Evolutionary conservation across 2,797 vertebrate genomes (phyloP).

Genomic region (Mustela erminea): DNA sequence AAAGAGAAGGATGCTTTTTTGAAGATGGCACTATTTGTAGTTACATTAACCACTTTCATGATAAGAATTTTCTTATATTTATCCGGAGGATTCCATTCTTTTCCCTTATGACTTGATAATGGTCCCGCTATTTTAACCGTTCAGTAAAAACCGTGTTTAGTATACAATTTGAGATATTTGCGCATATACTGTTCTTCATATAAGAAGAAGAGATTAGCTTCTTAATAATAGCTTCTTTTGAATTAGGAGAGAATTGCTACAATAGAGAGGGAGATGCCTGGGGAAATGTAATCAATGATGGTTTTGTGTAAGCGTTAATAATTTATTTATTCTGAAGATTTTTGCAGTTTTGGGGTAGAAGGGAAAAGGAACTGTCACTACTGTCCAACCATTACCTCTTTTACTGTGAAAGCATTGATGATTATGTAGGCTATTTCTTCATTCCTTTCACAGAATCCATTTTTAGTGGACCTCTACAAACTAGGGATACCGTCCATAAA

Average conservation of each 20-base stretch:
- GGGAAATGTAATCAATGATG: conserved; percentile 57
- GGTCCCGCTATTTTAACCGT: conserved; percentile 58
- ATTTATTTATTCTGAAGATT: conserved; percentile 70
- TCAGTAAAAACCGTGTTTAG: conserved; percentile 47
- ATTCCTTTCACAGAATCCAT: conserved; percentile 50
- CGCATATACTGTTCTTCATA: conserved; percentile 32
- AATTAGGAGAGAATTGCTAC: conserved; percentile 70
- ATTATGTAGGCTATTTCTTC: conserved; percentile 58
- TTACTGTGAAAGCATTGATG: conserved; percentile 39
- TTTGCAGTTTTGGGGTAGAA: conserved; percentile 45
- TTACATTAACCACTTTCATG: conserved; percentile 67
- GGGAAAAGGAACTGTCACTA: conserved; percentile 17
- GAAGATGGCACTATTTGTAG: conserved; percentile 65
- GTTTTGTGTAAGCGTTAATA: conserved; percentile 67
- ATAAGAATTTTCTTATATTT: conserved; percentile 67
- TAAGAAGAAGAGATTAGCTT: conserved; percentile 79
- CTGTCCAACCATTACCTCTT: conserved; percentile 32
- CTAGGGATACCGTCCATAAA: not conserved
- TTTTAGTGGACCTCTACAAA: conserved; percentile 52
- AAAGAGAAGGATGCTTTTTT: conserved; percentile 47
- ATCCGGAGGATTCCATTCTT: conserved; percentile 65
- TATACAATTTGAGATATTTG: conserved; percentile 65
- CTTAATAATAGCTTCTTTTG: conserved; percentile 76
- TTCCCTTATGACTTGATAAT: conserved; percentile 73
- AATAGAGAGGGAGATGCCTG: conserved; percentile 55